Evolutionary conservation across 2,797 vertebrate genomes (phyloP).

Genomic region (Chloroceryle amazona): DNA sequence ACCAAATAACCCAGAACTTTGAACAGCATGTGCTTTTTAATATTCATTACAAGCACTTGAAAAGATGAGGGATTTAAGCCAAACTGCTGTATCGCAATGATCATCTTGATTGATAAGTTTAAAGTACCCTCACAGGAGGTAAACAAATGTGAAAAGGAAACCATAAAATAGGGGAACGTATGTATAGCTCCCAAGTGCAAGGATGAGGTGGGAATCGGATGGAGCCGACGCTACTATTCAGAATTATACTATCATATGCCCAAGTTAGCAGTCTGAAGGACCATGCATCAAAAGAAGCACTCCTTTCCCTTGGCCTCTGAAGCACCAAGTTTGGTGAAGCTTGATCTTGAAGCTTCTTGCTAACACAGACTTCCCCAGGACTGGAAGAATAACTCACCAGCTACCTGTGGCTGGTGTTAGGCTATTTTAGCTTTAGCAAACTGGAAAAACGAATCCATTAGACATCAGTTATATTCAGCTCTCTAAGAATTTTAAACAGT

Average conservation of each 20-base stretch:
- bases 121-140: background rate
- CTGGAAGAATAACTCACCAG: background rate
- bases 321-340: background rate
- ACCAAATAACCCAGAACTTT: background rate
- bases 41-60: background rate
- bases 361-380: background rate
- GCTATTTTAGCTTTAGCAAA: background rate
- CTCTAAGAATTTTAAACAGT: background rate
- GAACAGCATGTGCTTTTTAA: background rate
- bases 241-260: background rate
- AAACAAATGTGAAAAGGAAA: conserved; percentile 10
- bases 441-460: background rate
- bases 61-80: background rate
- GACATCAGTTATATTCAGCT: background rate
- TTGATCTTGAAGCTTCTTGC: background rate
- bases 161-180: background rate
- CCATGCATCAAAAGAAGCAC: background rate
- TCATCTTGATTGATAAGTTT: background rate
- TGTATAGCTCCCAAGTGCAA: background rate
- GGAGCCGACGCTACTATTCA: background rate
- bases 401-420: background rate
- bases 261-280: background rate
- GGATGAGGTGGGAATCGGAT: background rate
- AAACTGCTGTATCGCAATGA: background rate
- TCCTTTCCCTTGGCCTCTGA: background rate